Evolutionary conservation across 2,888 invertebrate species (phyloP), one percentile per base, ranked within the genome.

Genomic region (Galeruca laticollis): DNA sequence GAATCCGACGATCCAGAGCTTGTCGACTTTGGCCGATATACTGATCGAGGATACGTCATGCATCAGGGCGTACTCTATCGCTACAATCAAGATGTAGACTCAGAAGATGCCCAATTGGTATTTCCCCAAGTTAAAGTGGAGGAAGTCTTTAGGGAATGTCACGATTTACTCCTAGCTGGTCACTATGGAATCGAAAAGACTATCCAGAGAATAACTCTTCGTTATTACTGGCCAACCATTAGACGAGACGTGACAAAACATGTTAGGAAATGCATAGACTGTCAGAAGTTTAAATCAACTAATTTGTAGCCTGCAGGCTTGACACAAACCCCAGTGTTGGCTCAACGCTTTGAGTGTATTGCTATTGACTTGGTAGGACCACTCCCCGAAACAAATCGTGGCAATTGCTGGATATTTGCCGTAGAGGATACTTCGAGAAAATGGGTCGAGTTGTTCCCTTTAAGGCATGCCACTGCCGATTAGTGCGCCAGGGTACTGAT

Each of bases 171-270:
- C 10, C 73, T 71, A 0, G 79, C 79, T 3, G 80, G 79, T 0
- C 80, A 82, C 57, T 80, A 80, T 51, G 81, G 79, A 1, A 60
- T 71, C 0, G 79, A 80, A n/a, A n/a, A 69, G 2, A 82, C 79
- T 0, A 20, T 74, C 0, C 65, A 72, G 8, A 35, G 71, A 8
- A 77, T 82, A 2, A 10, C 57, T 13, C 0, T 15, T 2, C 65
- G 73, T 1, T 81, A 76, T 40, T 82, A 75, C 56, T 81, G 77
- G 77, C 60, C 77, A 3, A 75, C 75, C 3, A 76, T 81, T 75
- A n/a, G 73, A 6, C 65, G 59, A 31, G 52, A 74, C 13, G 67
- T 81, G 1, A 43, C 68, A 0, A 59, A 76, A 0, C 69, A 82
- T 61, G 68, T 82, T 0, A 37, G 33, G 1, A 60, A 64, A 5